A percentile compares a stretch with the other conserved stretches of the same genome.
Evolutionary conservation across 2,797 vertebrate genomes (phyloP).

Genomic region (Meda fulgida): DNA sequence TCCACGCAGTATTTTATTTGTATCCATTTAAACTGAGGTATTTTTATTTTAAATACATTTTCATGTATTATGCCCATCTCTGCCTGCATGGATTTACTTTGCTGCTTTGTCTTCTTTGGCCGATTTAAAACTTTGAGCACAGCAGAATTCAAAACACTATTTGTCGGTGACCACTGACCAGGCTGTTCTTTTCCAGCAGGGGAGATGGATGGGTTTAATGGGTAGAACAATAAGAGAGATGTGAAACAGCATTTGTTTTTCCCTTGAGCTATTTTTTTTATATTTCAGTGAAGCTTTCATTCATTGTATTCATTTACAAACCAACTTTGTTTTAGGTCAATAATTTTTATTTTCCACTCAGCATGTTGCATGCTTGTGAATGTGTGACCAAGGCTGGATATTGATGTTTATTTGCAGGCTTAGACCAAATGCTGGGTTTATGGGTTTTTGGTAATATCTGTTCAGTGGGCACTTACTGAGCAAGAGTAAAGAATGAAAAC

Average conservation of each 20-base stretch:
- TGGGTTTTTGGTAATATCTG: not conserved
- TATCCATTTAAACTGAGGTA: no score
- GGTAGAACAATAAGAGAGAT: not conserved
- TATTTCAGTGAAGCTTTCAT: not conserved
- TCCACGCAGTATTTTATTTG: no score
- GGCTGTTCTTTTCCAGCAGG: slow-evolving; percentile 18
- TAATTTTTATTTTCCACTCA: slow-evolving; percentile 16
- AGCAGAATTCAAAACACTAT: slow-evolving; percentile 4
- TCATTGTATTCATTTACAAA: slow-evolving; percentile 15
- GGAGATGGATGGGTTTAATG: slow-evolving; percentile 16
- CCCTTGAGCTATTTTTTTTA: slow-evolving; percentile 3
- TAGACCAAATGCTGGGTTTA: slow-evolving; percentile 1
- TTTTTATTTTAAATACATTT: no score
- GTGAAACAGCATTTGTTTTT: slow-evolving; percentile 6
- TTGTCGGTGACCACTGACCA: slow-evolving; percentile 11
- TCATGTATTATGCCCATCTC: no score
- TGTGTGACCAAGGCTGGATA: not conserved
- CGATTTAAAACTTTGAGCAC: not conserved
- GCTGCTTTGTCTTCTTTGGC: not conserved
- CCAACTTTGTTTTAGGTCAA: slow-evolving; percentile 11
- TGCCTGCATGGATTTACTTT: not conserved
- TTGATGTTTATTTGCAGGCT: slow-evolving; percentile 17
- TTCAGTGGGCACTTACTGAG: not conserved
- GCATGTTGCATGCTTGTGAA: slow-evolving; percentile 8
- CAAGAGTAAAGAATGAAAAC: not conserved